Conservation (phyloP, 2,113 vertebrate species). For the Periophthalmus modestus region DNA sequence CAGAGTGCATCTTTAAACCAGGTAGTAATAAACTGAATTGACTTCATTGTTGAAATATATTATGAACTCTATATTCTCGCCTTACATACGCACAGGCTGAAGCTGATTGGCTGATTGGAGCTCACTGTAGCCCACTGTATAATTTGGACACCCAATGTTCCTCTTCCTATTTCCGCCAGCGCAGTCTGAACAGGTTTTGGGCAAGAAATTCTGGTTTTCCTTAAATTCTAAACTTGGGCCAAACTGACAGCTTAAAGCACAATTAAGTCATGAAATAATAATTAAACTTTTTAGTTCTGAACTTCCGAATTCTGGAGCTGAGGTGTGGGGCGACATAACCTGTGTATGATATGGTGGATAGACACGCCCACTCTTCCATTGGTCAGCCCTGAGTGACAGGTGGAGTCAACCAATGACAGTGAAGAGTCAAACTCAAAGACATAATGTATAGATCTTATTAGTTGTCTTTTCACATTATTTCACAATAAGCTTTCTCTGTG, state of each 20-base stretch:
- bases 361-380: no score
- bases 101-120: neutral
- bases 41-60: neutral
- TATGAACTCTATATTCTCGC: no score
- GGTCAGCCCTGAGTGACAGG: no score
- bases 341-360: no score
- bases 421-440: no score
- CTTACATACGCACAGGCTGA: neutral
- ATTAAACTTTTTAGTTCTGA: neutral
- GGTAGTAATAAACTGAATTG: neutral
- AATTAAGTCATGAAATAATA: neutral
- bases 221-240: neutral
- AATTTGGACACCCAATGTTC: neutral
- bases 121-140: neutral
- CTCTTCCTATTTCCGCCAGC: slow-evolving; percentile 1
- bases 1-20: no score
- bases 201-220: neutral
- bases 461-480: no score
- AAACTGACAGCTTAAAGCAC: slow-evolving; percentile 7
- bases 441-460: no score
- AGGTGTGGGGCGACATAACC: no score
- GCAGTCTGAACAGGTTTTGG: neutral
- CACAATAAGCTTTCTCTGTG: no score
- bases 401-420: no score
- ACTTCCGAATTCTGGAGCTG: neutral